phyloP scores from a whole-genome alignment of 2,888 invertebrate species.

The Drosophila buzzatii region DNA sequence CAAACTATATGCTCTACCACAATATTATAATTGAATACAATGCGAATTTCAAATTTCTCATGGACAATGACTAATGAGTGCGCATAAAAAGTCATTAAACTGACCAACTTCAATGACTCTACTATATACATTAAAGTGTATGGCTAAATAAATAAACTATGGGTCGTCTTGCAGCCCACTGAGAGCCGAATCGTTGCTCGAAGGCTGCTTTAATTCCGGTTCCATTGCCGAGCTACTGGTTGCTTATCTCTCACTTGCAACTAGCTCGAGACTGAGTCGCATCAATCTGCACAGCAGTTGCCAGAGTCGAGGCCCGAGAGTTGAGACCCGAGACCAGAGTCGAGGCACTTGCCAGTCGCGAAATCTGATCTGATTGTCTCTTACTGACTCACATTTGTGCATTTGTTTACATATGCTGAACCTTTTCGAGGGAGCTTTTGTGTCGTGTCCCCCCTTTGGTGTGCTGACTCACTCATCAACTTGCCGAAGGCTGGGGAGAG shows the following conservation, averaged over 20 bases:
- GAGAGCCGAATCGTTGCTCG: conserved; percentile 35
- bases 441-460: background rate
- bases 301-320: conserved; percentile 15
- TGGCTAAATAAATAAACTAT: conserved; percentile 28
- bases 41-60: conserved; percentile 46
- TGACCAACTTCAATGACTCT: conserved; percentile 62
- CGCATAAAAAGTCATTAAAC: conserved; percentile 66
- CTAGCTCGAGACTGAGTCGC: conserved; percentile 34
- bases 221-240: conserved; percentile 47
- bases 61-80: conserved; percentile 66
- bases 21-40: conserved; percentile 35
- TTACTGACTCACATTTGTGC: conserved; percentile 57
- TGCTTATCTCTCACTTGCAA: conserved; percentile 43
- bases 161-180: conserved; percentile 23
- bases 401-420: conserved; percentile 52
- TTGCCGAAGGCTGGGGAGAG: conserved; percentile 5
- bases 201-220: conserved; percentile 42
- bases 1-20: conserved; percentile 6
- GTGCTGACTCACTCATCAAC: conserved; percentile 54
- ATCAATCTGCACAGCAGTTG: conserved; percentile 59
- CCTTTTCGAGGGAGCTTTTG: conserved; percentile 12
- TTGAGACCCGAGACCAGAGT: background rate
- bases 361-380: conserved; percentile 63
- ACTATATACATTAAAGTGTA: conserved; percentile 20
- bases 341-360: conserved; percentile 58